Percentiles rank a stretch among this genome's conserved stretches.
Evolutionary conservation across 2,113 vertebrate species (phyloP).

Genomic region (Mionectes macconnelli): DNA sequence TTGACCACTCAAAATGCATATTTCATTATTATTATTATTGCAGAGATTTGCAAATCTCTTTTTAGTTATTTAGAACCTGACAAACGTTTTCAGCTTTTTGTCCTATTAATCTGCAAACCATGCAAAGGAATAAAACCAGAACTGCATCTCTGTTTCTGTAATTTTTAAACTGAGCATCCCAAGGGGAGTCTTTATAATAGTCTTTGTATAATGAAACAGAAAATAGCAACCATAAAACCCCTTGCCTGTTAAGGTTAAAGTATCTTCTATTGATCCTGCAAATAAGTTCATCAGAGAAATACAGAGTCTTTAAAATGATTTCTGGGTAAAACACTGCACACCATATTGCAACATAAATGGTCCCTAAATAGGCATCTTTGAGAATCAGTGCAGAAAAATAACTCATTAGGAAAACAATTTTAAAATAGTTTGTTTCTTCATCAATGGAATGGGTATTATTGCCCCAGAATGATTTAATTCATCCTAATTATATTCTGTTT

Average conservation of each 20-base stretch:
- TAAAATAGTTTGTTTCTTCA: conserved; percentile 29
- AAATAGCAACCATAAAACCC: conserved; percentile 55
- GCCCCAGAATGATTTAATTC: conserved; percentile 42
- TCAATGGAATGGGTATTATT: conserved; percentile 33
- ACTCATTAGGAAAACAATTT: conserved; percentile 28
- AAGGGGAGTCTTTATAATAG: conserved; percentile 5
- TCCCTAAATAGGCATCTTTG: conserved; percentile 54
- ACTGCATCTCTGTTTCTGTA: conserved; percentile 14
- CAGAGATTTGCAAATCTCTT: neutral
- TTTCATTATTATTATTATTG: neutral
- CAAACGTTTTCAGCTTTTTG: conserved; percentile 3
- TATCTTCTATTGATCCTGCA: conserved; percentile 63
- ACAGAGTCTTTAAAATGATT: conserved; percentile 56
- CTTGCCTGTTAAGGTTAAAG: conserved; percentile 58
- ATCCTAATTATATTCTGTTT: conserved; percentile 54
- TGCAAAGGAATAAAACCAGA: neutral
- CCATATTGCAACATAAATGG: conserved; percentile 26
- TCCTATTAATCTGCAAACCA: neutral
- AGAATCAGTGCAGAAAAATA: conserved; percentile 53
- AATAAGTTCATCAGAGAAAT: conserved; percentile 58
- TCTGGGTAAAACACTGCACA: conserved; percentile 24
- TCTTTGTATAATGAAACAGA: conserved; percentile 32
- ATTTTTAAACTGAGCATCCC: conserved; percentile 35
- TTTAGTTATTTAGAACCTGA: neutral
- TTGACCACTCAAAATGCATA: neutral